Conservation (phyloP, 2,113 vertebrate genomes). For the Archilochus colubris region DNA sequence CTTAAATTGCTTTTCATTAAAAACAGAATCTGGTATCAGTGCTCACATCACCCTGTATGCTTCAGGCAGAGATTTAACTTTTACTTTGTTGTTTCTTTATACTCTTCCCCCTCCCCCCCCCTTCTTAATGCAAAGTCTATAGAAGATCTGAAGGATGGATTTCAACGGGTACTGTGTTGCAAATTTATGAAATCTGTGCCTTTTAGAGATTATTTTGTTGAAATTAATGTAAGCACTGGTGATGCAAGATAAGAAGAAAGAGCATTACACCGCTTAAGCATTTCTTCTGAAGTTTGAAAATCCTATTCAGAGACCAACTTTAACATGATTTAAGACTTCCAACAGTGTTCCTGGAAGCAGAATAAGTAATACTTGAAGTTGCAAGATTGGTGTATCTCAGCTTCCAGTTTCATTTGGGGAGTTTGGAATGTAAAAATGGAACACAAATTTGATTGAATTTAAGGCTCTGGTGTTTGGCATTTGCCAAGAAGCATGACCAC, state of each 20-base stretch:
- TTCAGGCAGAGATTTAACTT: conserved; percentile 60
- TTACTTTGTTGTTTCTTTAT: conserved; percentile 23
- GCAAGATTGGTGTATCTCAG: background rate
- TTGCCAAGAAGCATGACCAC: background rate
- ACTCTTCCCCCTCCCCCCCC: background rate
- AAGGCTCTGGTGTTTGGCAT: background rate
- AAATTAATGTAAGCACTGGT: conserved; percentile 68
- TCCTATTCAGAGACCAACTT: conserved; percentile 62
- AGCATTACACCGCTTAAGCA: conserved; percentile 45
- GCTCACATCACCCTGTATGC: conserved; percentile 20
- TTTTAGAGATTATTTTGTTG: conserved; percentile 73
- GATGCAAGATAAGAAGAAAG: conserved; percentile 74
- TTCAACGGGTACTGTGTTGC: background rate
- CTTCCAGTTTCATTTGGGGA: background rate
- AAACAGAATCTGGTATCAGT: conserved; percentile 34
- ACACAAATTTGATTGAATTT: background rate
- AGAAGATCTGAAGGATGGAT: conserved; percentile 57
- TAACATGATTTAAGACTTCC: conserved; percentile 60
- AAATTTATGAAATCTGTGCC: conserved; percentile 66
- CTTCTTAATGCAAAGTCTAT: conserved; percentile 13
- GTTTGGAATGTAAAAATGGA: background rate
- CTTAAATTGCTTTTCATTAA: conserved; percentile 48
- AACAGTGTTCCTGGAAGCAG: conserved; percentile 49
- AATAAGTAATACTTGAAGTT: conserved; percentile 17
- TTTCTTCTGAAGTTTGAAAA: conserved; percentile 69